Evolutionary conservation across 2,113 vertebrate species (phyloP).

Genomic region (Solea solea): DNA sequence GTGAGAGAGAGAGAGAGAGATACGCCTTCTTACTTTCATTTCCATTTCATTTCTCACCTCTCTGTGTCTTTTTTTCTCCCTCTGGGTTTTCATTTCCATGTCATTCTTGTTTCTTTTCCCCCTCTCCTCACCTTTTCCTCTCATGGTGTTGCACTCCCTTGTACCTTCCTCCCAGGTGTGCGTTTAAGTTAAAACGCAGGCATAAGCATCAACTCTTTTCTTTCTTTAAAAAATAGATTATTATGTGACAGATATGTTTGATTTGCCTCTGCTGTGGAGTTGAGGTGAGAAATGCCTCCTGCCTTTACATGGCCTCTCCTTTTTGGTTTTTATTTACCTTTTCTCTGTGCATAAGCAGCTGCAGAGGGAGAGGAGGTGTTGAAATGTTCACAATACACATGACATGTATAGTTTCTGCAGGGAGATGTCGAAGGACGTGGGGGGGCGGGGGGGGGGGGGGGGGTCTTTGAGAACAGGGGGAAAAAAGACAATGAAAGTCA

Average conservation of each 20-base stretch:
- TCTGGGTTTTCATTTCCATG: conserved; percentile 22
- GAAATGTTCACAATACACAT: conserved; percentile 62
- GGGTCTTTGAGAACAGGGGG: too few species aligned
- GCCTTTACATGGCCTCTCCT: not conserved
- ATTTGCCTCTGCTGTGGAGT: not conserved
- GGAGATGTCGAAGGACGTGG: not conserved
- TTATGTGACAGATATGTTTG: too few species aligned
- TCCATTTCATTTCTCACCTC: conserved; percentile 49
- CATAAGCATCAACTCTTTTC: not conserved
- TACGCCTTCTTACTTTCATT: conserved; percentile 63
- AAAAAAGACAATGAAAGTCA: too few species aligned
- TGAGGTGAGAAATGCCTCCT: not conserved
- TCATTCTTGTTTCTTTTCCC: conserved; percentile 34
- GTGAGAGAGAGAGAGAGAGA: conserved; percentile 35
- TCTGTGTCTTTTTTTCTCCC: conserved; percentile 20
- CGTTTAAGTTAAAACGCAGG: conserved; percentile 14
- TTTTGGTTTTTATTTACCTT: conserved; percentile 22
- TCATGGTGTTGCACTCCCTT: conserved; percentile 55
- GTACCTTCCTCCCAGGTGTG: conserved; percentile 10
- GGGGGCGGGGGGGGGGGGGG: too few species aligned
- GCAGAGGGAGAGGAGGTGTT: conserved; percentile 48
- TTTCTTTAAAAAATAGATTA: not conserved
- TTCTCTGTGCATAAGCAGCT: conserved; percentile 7
- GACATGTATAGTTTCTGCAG: conserved; percentile 6
- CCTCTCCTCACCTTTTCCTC: conserved; percentile 32